phyloP scores from a whole-genome alignment of 2,888 invertebrate genomes.

The Taenaris catops region DNA sequence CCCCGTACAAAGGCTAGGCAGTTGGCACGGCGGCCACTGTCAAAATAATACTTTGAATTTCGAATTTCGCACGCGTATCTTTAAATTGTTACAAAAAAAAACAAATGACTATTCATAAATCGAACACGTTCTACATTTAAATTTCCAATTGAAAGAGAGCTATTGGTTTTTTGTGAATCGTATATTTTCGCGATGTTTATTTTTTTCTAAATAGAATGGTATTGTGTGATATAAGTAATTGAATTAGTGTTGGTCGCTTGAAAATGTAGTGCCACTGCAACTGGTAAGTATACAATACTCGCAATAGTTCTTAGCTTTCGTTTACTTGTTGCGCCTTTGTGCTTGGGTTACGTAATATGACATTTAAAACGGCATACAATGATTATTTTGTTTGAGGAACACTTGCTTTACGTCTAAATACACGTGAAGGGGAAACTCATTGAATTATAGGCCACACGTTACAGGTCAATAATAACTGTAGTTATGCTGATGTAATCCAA shows the following conservation, averaged over 20 bases:
- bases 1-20: slow-evolving; percentile 63
- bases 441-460: too few species aligned
- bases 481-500: too few species aligned
- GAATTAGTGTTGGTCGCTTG: slow-evolving; percentile 35
- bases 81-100: background rate
- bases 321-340: slow-evolving; percentile 67
- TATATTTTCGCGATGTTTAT: slow-evolving; percentile 12
- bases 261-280: slow-evolving; percentile 52
- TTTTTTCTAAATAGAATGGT: slow-evolving; percentile 32
- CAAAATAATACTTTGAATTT: slow-evolving; percentile 58
- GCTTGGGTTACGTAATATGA: slow-evolving; percentile 57
- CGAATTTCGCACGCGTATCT: slow-evolving; percentile 39
- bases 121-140: slow-evolving; percentile 9
- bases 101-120: slow-evolving; percentile 6
- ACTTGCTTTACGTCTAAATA: too few species aligned
- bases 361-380: slow-evolving; percentile 37
- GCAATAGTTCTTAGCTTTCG: slow-evolving; percentile 32
- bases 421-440: too few species aligned
- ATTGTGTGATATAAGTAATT: slow-evolving; percentile 35
- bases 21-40: slow-evolving; percentile 54
- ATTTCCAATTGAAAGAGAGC: slow-evolving; percentile 8
- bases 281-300: slow-evolving; percentile 44
- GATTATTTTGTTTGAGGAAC: slow-evolving; percentile 21
- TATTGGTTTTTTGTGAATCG: slow-evolving; percentile 10
- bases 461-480: too few species aligned